These are phyloP conservation scores for Zele albiditarsus DNA, from an alignment of 2,888 invertebrate species.

Conservation along the genomic window DNA sequence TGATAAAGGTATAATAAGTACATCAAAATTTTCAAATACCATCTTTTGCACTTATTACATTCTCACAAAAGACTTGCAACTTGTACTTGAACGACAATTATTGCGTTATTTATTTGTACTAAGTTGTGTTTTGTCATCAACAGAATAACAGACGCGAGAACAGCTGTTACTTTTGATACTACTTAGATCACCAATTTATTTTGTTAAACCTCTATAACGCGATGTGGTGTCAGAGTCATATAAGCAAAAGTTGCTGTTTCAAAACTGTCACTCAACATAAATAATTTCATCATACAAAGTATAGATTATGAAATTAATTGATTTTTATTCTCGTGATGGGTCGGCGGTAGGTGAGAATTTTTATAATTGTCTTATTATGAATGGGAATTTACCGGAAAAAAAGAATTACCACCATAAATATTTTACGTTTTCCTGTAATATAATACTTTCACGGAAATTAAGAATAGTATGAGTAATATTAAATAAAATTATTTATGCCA, in stretches of 20 bases:
- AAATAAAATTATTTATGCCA: background rate
- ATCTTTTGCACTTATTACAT: conserved; percentile 11
- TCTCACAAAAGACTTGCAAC: conserved; percentile 29
- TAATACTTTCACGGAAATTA: too few relatives aligned
- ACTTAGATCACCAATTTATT: conserved; percentile 1
- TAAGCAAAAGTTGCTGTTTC: too few relatives aligned
- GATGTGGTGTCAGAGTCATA: background rate
- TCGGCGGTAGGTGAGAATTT: too few relatives aligned
- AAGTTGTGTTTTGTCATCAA: conserved; percentile 48
- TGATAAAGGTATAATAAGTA: conserved; percentile 25
- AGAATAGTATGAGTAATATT: background rate
- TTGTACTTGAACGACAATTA: conserved; percentile 47
- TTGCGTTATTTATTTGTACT: conserved; percentile 55
- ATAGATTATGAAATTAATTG: too few relatives aligned
- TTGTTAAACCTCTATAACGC: background rate
- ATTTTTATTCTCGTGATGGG: too few relatives aligned
- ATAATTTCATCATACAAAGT: too few relatives aligned
- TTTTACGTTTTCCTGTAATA: too few relatives aligned
- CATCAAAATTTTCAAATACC: conserved; percentile 4
- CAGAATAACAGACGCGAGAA: background rate
- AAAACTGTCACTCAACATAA: too few relatives aligned
- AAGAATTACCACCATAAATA: too few relatives aligned
- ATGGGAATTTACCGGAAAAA: background rate
- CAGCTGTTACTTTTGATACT: background rate
- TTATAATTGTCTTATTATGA: background rate